Conservation (phyloP, 1,140 invertebrate genomes). For the Scaptomyza graminum region DNA sequence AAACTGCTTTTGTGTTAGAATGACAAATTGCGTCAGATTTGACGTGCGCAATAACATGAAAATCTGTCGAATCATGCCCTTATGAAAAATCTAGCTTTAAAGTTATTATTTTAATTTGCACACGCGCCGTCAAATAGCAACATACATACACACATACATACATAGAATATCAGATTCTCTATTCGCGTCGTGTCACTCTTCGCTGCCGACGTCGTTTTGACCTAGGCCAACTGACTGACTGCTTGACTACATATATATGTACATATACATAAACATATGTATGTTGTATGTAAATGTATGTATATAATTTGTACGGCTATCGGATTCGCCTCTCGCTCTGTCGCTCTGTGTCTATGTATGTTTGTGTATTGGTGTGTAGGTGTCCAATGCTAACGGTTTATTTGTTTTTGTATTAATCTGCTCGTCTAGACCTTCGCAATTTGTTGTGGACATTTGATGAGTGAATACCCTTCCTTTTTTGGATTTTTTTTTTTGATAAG, state of each 20-base stretch:
- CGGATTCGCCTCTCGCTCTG: constrained; percentile 12
- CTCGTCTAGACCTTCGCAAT: constrained; percentile 72
- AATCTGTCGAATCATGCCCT: constrained; percentile 30
- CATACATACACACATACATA: background rate
- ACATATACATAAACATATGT: too few relatives aligned
- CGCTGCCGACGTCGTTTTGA: constrained; percentile 57
- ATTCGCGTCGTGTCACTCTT: constrained; percentile 1
- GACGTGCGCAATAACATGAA: constrained; percentile 10
- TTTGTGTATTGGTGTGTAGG: constrained; percentile 16
- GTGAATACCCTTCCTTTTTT: constrained; percentile 11
- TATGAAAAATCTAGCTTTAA: constrained; percentile 18
- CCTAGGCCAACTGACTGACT: constrained; percentile 66
- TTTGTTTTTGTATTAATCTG: constrained; percentile 41
- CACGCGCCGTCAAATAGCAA: constrained; percentile 34
- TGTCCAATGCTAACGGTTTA: constrained; percentile 20
- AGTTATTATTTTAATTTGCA: constrained; percentile 50
- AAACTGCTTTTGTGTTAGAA: constrained; percentile 2
- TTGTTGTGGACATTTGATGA: constrained; percentile 8
- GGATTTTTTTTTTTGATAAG: background rate
- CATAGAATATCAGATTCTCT: constrained; percentile 26
- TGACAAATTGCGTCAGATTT: constrained; percentile 51
- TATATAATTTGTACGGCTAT: constrained; percentile 23
- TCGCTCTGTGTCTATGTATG: background rate
- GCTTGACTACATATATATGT: too few relatives aligned
- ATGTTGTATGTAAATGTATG: background rate